Conservation (phyloP, 2,888 invertebrate species). For the Sinodicranocentrus sp. region DNA sequence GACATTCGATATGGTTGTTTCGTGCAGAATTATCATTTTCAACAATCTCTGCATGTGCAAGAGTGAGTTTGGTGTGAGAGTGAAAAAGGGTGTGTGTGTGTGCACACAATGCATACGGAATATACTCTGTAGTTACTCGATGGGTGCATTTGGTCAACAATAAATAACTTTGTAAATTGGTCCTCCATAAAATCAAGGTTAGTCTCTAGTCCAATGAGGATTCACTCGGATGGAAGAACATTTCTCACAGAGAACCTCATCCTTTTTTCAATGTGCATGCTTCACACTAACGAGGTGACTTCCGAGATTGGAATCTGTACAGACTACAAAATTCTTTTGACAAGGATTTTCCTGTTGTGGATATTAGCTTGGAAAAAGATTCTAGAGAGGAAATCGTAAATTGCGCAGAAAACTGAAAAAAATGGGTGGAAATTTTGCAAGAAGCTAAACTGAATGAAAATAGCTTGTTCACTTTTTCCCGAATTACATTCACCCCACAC, state of each 20-base stretch:
- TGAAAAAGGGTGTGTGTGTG: neutral
- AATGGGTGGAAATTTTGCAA: no score
- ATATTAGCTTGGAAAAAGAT: no score
- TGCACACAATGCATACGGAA: constrained; percentile 10
- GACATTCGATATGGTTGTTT: constrained; percentile 64
- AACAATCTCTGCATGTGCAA: constrained; percentile 38
- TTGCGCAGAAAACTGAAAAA: no score
- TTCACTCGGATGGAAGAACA: constrained; percentile 42
- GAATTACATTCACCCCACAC: no score
- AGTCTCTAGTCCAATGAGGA: neutral
- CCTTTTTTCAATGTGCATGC: no score
- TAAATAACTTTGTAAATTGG: constrained; percentile 61
- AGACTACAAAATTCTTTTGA: no score
- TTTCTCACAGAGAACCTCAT: no score
- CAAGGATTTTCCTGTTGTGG: no score
- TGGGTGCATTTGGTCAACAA: constrained; percentile 64
- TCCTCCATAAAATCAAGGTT: neutral
- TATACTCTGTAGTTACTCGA: neutral
- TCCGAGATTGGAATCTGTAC: no score
- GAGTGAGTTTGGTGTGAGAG: neutral
- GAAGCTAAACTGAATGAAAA: neutral
- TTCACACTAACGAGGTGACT: no score
- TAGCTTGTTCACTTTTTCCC: no score
- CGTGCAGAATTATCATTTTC: constrained; percentile 62
- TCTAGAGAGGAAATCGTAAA: no score